Base-by-base conservation (phyloP, 1,140 invertebrate genomes). In the Sycophila sp. region DNA sequence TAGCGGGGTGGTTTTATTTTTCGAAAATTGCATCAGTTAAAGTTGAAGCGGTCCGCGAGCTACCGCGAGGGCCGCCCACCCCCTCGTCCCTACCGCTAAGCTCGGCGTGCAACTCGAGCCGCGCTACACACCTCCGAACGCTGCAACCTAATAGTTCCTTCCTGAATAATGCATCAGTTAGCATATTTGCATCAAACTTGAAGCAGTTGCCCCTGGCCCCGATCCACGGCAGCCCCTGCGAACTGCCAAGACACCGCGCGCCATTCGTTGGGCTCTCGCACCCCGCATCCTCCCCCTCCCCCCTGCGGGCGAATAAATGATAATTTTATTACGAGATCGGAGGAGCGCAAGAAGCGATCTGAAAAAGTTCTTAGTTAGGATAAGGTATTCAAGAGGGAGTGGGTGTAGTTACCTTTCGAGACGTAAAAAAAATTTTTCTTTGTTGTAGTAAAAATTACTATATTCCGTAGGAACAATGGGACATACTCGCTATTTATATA, bases 181-280 rank as follows among this genome's bases (percentile, higher is more conserved):
- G 78, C 76, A 78, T 80, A 82, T 82, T 82, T 82, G 80, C 80
- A 82, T 82, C 78, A 77, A 82, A 82, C 79, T 79, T 80, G 69
- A 78, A 77, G 76, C 79, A 80, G 77, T 78, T 78, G 74, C 76
- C 74, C 73, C 75, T 69, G 73, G 64, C 63, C 42, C 42, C 42
- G 15, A 68, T 51, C 42, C 49, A 28, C n/a, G n/a, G n/a, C n/a
- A n/a, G n/a, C n/a, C n/a, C 17, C 19, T 42, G 11, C 10, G 56
- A 53, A 62, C 13, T 62, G 32, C 63, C 51, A 42, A 47, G 47
- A 42, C 67, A 13, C 40, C 40, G 22, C 69, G 71, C 68, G 65
- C 49, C 72, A 51, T 55, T 75, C 60, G 65, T 53, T 26, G 53
- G n/a, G 49, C 68, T 65, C 49, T 64, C 73, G 67, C 73, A 47